These are phyloP conservation scores for Agrochola litura DNA, from an alignment of 2,888 invertebrate species.

Conservation along the genomic window DNA sequence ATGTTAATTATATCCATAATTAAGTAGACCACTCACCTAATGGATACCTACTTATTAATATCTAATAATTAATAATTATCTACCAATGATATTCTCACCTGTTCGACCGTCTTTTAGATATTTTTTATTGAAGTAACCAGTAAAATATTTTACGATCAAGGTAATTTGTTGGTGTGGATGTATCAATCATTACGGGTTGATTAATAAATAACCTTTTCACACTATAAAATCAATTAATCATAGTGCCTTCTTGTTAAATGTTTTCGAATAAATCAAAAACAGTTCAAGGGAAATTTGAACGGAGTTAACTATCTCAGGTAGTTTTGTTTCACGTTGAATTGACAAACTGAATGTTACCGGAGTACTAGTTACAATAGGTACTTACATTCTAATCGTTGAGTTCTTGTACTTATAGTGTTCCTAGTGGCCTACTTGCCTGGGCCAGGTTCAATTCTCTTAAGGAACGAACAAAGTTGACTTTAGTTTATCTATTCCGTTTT, in stretches of 20 bases:
- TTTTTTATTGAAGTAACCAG: background rate
- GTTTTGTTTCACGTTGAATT: background rate
- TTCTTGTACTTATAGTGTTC: background rate
- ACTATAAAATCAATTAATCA: background rate
- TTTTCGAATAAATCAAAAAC: background rate
- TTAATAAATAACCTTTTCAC: conserved; percentile 22
- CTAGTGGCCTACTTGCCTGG: background rate
- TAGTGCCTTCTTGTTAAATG: background rate
- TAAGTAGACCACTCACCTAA: conserved; percentile 7
- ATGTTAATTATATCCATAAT: conserved; percentile 27
- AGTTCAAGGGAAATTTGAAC: background rate
- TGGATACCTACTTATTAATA: background rate
- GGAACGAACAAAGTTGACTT: background rate
- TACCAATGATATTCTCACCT: conserved; percentile 5
- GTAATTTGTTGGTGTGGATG: conserved; percentile 7
- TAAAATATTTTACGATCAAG: background rate
- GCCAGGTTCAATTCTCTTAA: background rate
- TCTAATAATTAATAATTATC: background rate
- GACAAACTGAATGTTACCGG: background rate
- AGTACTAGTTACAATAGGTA: background rate
- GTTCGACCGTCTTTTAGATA: background rate
- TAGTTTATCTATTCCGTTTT: background rate
- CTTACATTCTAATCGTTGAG: background rate
- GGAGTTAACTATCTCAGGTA: too few species aligned
- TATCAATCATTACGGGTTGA: conserved; percentile 16